Evolutionary conservation across 2,113 vertebrate species (phyloP).

Genomic region (Axis porcinus): DNA sequence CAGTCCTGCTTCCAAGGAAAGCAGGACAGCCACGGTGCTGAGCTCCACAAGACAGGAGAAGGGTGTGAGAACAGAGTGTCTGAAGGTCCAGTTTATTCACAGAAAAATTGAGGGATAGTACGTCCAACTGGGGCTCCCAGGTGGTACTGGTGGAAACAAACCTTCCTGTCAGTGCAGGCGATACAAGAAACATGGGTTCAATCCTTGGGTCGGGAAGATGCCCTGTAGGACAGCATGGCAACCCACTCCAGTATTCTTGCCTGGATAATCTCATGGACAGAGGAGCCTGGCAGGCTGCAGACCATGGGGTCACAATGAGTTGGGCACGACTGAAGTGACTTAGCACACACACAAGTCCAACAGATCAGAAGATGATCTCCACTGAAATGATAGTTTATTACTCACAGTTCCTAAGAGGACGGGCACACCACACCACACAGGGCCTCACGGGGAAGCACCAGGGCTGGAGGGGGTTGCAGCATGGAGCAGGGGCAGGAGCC

Average conservation of each 20-base stretch:
- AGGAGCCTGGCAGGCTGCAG: neutral
- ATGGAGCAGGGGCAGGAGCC: neutral
- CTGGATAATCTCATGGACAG: neutral
- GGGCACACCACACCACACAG: too few species aligned
- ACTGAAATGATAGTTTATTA: neutral
- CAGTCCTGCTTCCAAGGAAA: neutral
- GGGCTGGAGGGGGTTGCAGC: neutral
- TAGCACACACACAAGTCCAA: neutral
- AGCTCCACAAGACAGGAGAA: rapidly evolving
- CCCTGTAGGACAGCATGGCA: neutral
- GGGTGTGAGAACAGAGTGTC: too few species aligned
- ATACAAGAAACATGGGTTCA: neutral
- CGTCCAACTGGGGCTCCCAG: neutral
- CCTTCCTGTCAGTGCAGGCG: neutral
- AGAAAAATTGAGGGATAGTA: neutral
- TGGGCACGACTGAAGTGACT: neutral
- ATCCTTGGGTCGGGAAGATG: neutral
- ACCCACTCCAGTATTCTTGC: neutral
- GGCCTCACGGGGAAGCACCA: neutral
- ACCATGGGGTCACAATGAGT: neutral
- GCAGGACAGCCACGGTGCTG: rapidly evolving
- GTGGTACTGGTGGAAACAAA: neutral
- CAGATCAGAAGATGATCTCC: neutral
- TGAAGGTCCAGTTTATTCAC: neutral
- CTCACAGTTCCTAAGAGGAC: neutral